Conservation (phyloP, 2,797 vertebrate genomes). For the Rhinichthys osculus region DNA sequence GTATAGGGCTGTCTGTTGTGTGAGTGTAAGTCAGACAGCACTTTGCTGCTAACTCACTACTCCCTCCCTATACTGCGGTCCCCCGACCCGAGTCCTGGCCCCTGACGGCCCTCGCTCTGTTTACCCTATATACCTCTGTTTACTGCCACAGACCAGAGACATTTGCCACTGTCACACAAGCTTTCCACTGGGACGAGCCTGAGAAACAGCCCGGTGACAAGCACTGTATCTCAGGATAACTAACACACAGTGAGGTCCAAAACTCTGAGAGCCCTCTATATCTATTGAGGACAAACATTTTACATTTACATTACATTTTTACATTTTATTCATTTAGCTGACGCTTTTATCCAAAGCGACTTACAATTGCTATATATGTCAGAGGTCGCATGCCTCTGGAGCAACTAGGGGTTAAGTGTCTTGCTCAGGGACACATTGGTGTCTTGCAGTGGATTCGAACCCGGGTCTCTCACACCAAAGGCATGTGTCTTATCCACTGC, state of each 20-base stretch:
- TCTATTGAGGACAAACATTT: neutral
- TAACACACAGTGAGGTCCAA: neutral
- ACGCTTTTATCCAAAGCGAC: too few relatives aligned
- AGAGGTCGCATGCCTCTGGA: too few relatives aligned
- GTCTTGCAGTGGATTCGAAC: too few relatives aligned
- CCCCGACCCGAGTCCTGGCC: constrained; percentile 33
- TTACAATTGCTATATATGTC: too few relatives aligned
- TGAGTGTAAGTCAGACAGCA: constrained; percentile 61
- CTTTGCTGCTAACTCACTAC: constrained; percentile 59
- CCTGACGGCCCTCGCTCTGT: constrained; percentile 56
- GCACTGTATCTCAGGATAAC: neutral
- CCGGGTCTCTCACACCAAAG: too few relatives aligned
- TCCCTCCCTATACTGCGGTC: constrained; percentile 49
- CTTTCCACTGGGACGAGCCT: constrained; percentile 36
- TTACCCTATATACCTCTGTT: constrained; percentile 64
- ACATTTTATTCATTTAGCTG: too few relatives aligned
- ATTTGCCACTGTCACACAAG: constrained; percentile 63
- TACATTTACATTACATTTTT: too few relatives aligned
- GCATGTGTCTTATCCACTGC: too few relatives aligned
- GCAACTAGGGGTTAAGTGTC: too few relatives aligned
- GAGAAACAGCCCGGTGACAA: neutral
- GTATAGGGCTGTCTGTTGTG: constrained; percentile 57
- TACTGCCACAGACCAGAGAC: constrained; percentile 64
- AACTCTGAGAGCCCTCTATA: neutral
- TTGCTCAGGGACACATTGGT: too few relatives aligned